These are phyloP conservation scores for Coremacera marginata DNA, from an alignment of 2,888 invertebrate genomes.

Conservation along the genomic window DNA sequence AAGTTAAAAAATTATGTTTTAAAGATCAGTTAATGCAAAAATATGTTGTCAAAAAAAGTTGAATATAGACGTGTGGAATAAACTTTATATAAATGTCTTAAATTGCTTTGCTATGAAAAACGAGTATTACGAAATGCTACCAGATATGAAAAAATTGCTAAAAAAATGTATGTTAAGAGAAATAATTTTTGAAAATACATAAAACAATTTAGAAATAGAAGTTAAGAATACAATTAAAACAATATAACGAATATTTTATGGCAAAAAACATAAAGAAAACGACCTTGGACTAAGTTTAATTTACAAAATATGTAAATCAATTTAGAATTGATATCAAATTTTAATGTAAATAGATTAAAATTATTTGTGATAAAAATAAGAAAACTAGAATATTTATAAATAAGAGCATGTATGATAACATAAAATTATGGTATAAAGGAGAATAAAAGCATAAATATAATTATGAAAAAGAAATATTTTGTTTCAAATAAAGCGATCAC, in stretches of 20 bases:
- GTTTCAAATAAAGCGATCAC: neutral
- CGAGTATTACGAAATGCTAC: no score
- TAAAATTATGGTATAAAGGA: conserved; percentile 43
- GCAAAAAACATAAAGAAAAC: neutral
- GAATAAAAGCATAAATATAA: conserved; percentile 36
- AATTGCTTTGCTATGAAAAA: no score
- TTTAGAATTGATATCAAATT: conserved; percentile 4
- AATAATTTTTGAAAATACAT: neutral
- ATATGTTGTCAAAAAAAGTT: neutral
- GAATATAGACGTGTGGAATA: conserved; percentile 25
- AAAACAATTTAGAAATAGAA: neutral
- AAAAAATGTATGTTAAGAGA: neutral
- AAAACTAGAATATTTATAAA: neutral
- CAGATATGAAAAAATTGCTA: neutral
- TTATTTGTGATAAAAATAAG: conserved; percentile 52
- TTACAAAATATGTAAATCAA: neutral
- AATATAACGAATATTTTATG: conserved; percentile 14
- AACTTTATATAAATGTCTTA: conserved; percentile 34
- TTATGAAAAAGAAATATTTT: conserved; percentile 3
- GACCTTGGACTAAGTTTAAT: neutral
- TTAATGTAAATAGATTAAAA: conserved; percentile 49
- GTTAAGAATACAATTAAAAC: neutral
- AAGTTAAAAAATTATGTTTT: no score
- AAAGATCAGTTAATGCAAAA: no score
- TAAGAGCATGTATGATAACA: conserved; percentile 32